Conservation (phyloP, 2,888 invertebrate genomes). For the Drosophila maculinotata region DNA sequence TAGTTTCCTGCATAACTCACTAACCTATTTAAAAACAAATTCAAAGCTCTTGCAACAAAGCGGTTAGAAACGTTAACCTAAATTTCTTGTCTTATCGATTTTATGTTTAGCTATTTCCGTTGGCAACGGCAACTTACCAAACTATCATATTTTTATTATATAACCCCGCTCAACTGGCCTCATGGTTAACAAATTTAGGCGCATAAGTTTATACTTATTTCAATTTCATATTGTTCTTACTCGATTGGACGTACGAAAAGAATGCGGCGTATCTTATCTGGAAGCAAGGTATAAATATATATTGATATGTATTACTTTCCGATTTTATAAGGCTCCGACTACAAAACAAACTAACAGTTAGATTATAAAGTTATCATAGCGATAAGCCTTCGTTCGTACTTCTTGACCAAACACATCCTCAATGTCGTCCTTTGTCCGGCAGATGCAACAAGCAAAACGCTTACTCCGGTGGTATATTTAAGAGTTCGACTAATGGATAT, state of each 20-base stretch:
- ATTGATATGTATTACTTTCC: constrained; percentile 40
- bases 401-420: not conserved
- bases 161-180: constrained; percentile 28
- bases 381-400: constrained; percentile 4
- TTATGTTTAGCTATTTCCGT: constrained; percentile 61
- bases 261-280: constrained; percentile 67
- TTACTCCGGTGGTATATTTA: too few relatives aligned
- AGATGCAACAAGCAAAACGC: too few relatives aligned
- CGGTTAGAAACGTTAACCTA: constrained; percentile 49
- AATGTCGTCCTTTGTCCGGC: not conserved
- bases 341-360: constrained; percentile 7
- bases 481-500: too few relatives aligned
- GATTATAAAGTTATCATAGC: constrained; percentile 13
- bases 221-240: constrained; percentile 25
- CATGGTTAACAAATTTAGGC: constrained; percentile 34
- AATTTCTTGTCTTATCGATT: constrained; percentile 66
- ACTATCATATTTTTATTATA: constrained; percentile 30
- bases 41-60: constrained; percentile 31
- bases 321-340: constrained; percentile 19
- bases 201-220: constrained; percentile 18
- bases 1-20: not conserved
- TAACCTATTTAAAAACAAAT: constrained; percentile 1
- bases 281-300: constrained; percentile 39
- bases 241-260: constrained; percentile 39
- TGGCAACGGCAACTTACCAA: constrained; percentile 19